These are phyloP conservation scores for Pteromalus puparum DNA, from an alignment of 1,140 invertebrate species.

Conservation along the genomic window DNA sequence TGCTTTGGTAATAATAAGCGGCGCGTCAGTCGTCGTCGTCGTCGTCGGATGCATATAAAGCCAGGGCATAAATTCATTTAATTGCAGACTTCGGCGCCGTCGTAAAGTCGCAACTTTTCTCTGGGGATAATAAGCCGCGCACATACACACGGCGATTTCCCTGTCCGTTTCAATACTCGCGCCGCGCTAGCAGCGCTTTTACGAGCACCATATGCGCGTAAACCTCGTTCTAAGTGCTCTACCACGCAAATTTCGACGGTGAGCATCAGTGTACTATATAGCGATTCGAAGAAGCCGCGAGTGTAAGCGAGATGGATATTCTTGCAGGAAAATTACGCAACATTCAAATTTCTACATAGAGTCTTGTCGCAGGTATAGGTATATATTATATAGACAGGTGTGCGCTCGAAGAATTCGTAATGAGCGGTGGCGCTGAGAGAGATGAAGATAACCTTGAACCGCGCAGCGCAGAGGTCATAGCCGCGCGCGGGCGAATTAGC, in stretches of 20 bases:
- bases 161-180: neutral
- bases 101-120: slow-evolving; percentile 21
- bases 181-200: slow-evolving; percentile 12
- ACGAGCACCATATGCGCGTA: slow-evolving; percentile 4
- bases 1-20: slow-evolving; percentile 50
- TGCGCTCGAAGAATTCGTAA: neutral
- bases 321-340: too few relatives aligned
- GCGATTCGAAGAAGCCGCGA: neutral
- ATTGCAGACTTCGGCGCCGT: slow-evolving; percentile 21
- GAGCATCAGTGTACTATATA: too few relatives aligned
- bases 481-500: neutral
- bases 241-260: neutral
- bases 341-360: too few relatives aligned
- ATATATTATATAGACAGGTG: too few relatives aligned
- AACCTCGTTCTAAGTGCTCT: neutral
- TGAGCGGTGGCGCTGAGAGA: slow-evolving; percentile 1
- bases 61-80: slow-evolving; percentile 26
- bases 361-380: too few relatives aligned
- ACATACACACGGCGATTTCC: neutral
- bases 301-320: too few relatives aligned
- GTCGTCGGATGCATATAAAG: slow-evolving; percentile 31
- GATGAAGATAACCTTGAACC: slow-evolving; percentile 26
- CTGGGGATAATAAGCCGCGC: slow-evolving; percentile 2
- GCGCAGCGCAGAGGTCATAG: slow-evolving; percentile 14
- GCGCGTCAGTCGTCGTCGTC: slow-evolving; percentile 14